Conservation (phyloP, 2,888 invertebrate genomes). For the Saturnia japonica region DNA sequence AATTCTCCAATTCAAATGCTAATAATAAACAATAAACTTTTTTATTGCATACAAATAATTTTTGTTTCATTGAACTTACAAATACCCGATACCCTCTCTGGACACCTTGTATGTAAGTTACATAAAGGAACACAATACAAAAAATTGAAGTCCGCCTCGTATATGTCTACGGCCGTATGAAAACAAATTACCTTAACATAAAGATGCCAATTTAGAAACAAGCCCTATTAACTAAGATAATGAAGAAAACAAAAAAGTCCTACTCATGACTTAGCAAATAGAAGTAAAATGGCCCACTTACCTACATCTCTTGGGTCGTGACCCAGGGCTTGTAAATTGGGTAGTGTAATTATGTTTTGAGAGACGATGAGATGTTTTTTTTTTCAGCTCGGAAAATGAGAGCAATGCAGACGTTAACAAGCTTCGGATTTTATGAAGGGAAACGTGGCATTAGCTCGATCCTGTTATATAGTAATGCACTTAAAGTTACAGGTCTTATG, state of each 20-base stretch:
- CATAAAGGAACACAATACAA: background rate
- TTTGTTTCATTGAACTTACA: no score
- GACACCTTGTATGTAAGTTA: background rate
- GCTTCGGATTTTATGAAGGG: conserved; percentile 21
- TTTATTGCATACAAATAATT: no score
- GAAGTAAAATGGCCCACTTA: background rate
- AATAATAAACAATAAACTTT: no score
- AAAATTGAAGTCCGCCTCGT: background rate
- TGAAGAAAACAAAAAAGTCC: background rate
- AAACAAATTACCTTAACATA: background rate
- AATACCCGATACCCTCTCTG: no score
- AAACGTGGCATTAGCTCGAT: background rate
- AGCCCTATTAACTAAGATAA: conserved; percentile 4
- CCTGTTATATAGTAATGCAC: background rate
- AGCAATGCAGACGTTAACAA: conserved; percentile 29
- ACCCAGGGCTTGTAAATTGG: conserved; percentile 39
- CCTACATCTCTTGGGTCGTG: conserved; percentile 4
- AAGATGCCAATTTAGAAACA: conserved; percentile 3
- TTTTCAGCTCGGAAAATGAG: conserved; percentile 38
- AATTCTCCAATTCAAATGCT: no score
- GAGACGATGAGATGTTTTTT: conserved; percentile 35
- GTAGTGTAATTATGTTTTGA: conserved; percentile 45
- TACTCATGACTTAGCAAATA: conserved; percentile 3
- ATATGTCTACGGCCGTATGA: background rate
- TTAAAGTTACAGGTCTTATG: background rate